Evolutionary conservation across 2,113 vertebrate species (phyloP), one percentile per base, ranked within the genome.

Genomic region (Percopsis transmontana): DNA sequence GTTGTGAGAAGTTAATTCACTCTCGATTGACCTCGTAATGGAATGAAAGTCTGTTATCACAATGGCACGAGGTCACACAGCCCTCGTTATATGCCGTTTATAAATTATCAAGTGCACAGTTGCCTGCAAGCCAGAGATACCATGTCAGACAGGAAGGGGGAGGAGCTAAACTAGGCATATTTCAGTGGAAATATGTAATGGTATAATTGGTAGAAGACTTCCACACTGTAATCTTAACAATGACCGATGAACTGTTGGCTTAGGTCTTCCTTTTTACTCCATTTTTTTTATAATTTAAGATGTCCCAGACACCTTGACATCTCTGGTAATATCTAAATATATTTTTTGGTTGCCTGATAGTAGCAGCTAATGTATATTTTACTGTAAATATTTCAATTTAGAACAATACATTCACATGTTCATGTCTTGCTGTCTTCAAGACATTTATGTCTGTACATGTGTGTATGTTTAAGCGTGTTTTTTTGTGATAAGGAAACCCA

Each of bases 71-170:
- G 42, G 12, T 3, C 5, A 45, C 4, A 13, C 23, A 52, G 24
- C 62, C 45, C 44, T 56, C 20, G 6, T 45, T 53, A 40, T 39
- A 18, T 76, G 54, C 23, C 62, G 38, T 76, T 82, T 78, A 47
- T n/a, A 64, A 52, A 54, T 72, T 78, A 86, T 88, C 86, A 76
- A 52, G 50, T 4, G 39, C 68, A 61, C 70, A 13, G 86, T 78
- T 71, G 87, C 56, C 82, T 90, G 89, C 74, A 76, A 64, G 42
- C 0, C 0, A 2, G 27, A 70, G 86, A 90, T 90, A 90, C 67
- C 70, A 54, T 50, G 56, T 19, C 59, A 40, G 10, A 68, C 64
- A 85, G 84, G 85, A 88, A 85, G 75, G 21, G 33, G n/a, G 15
- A 56, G 3, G 62, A 21, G 24, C 21, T 44, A 18, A 64, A 41